Evolutionary conservation across 2,113 vertebrate genomes (phyloP), one percentile per base, ranked within the genome.

Genomic region (Plecotus auritus): DNA sequence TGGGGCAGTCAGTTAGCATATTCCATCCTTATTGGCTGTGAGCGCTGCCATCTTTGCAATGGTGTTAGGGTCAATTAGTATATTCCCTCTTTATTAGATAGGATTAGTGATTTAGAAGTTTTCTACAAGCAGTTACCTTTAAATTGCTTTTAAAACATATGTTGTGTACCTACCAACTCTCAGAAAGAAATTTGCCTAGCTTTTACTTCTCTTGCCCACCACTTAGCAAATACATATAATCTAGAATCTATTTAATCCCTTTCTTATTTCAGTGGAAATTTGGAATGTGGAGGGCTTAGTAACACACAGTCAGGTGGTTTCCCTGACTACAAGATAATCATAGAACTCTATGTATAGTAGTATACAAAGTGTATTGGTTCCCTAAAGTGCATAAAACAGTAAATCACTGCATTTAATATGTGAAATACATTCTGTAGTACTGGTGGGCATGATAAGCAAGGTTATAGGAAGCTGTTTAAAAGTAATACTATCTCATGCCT

Each of bases 381-480:
- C n/a, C 77, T 61, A 28, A 88, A 81, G 28, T 59, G 35, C 45
- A 61, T 47, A 89, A 74, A 47, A 18, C 56, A 87, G 74, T 90
- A 94, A 91, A 91, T 93, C 47, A 94, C 40, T 40, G 16, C n/a
- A 78, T 90, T 66, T 61, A 76, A 42, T 42, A 85, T 40, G 12
- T 42, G 30, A 82, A 95, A n/a, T 85, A 26, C 26, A 56, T 85
- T 64, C 54, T 90, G 30, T 87, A 84, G 89, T 84, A 83, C 59
- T 74, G 45, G 74, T 89, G 67, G 67, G 51, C 37, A 45, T 45
- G 35, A 90, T 49, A 95, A 95, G 74, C 51, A 96, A 95, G 49
- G 85, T 90, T 88, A 12, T 42, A 85, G 67, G 94, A 93, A 93
- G 73, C 85, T 70, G 35, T 82, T 92, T 88, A 94, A 88, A 95